These are phyloP conservation scores for Phoxinus phoxinus DNA, from an alignment of 2,113 vertebrate species.

Conservation along the genomic window DNA sequence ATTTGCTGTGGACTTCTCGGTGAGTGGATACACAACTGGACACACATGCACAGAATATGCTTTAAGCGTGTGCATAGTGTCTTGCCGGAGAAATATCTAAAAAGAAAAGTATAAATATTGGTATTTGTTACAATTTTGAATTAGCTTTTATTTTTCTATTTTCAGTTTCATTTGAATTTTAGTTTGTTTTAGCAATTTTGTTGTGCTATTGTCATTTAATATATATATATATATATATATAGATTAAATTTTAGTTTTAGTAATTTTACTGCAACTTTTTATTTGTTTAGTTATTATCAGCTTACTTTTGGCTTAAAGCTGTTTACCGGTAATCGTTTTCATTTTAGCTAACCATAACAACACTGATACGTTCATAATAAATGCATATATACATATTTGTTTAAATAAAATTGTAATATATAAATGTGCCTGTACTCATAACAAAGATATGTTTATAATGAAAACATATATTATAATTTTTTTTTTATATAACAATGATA, in stretches of 20 bases:
- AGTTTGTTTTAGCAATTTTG: background rate
- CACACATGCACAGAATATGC: background rate
- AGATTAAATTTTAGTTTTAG: background rate
- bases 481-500: background rate
- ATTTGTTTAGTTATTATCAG: background rate
- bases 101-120: background rate
- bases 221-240: background rate
- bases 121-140: background rate
- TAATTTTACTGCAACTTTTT: background rate
- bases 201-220: no score
- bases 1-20: background rate
- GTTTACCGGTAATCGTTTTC: background rate
- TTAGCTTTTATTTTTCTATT: background rate
- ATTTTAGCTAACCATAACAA: background rate
- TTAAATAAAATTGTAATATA: background rate
- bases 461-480: background rate
- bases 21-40: background rate
- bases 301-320: background rate
- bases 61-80: background rate
- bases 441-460: background rate
- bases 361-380: background rate
- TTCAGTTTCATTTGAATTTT: background rate
- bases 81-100: background rate
- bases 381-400: background rate
- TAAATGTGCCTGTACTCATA: no score